Base-by-base conservation (phyloP, 2,888 invertebrate genomes). In the Ferdinandea cuprea region DNA sequence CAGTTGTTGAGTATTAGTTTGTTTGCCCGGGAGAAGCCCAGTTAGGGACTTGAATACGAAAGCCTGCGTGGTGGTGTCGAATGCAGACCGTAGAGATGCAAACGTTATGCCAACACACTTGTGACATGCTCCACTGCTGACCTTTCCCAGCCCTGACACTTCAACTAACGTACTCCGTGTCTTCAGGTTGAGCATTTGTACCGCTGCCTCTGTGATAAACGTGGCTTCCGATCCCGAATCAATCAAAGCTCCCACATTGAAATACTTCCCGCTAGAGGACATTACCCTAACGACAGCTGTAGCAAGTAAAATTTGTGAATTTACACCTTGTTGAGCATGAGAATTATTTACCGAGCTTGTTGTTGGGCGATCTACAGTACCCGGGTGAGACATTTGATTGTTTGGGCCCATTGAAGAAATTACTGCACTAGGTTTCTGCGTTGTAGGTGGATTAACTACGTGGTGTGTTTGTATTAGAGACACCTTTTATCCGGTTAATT, bases 81-180 rank as follows among this genome's bases (percentile, higher is more conserved):
- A 15, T 1, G 15, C 11, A 17, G 59, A 9, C n/a, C 19, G 44
- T 2, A 37, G 37, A 37, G 44, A 59, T 4, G 28, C 59, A 42
- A 59, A 59, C 2, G 11, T 42, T n/a, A 59, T 42, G 28, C 30
- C 59, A 17, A 17, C 59, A 9, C 32, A 44, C 28, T 30, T 59
- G 15, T 59, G 42, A n/a, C 58, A 40, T 40, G 40, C 13, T 40
- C 37, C 28, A 13, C 42, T 58, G 42, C 58, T 58, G 40, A 58
- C 21, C 58, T 40, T 21, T 15, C 25, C 42, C 15, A 42, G 7
- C 17, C 15, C 42, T 15, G 17, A 42, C 42, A 42, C 42, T 42
- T 42, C 42, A 42, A 42, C 42, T 42, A 42, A 42, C 17, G 42
- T 42, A 17, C 15, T 42, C 42, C 42, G 42, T 1, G 42, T 15